phyloP scores from a whole-genome alignment of 2,113 vertebrate genomes.

The Calidris pugnax region DNA sequence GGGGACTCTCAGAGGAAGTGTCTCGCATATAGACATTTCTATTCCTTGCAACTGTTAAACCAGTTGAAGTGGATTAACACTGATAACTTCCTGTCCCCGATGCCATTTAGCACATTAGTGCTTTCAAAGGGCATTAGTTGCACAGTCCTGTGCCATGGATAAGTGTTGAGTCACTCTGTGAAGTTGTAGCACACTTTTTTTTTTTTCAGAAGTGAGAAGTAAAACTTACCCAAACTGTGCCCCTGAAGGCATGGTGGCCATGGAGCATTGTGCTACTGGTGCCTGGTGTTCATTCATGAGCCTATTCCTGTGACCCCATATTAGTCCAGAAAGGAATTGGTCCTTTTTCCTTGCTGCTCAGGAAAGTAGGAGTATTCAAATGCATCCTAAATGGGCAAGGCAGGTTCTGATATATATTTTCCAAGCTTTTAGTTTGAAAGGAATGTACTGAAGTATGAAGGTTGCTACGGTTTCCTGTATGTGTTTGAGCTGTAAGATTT shows the following conservation, averaged over 20 bases:
- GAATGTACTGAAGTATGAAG: not conserved
- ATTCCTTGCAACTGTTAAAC: not conserved
- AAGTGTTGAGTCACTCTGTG: not conserved
- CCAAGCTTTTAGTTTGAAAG: not conserved
- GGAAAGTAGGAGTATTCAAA: not conserved
- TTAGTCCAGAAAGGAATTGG: not conserved
- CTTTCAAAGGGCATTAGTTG: constrained; percentile 19
- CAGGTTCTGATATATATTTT: not conserved
- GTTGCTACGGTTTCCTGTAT: not conserved
- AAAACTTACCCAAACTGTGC: not conserved
- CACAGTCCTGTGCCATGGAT: not conserved
- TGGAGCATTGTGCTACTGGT: not conserved
- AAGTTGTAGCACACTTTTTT: not conserved
- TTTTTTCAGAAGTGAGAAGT: not conserved
- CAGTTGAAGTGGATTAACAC: constrained; percentile 24
- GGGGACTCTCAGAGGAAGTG: constrained; percentile 41
- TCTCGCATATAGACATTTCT: constrained; percentile 34
- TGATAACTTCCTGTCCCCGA: constrained; percentile 32
- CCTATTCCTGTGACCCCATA: not conserved
- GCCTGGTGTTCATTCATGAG: not conserved
- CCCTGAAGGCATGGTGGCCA: not conserved
- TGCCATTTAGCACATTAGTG: constrained; percentile 33
- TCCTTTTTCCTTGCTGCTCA: not conserved
- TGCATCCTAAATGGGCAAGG: not conserved
- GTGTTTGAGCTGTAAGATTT: not conserved